phyloP scores from a whole-genome alignment of 2,888 invertebrate genomes.

The Pyralis farinalis region DNA sequence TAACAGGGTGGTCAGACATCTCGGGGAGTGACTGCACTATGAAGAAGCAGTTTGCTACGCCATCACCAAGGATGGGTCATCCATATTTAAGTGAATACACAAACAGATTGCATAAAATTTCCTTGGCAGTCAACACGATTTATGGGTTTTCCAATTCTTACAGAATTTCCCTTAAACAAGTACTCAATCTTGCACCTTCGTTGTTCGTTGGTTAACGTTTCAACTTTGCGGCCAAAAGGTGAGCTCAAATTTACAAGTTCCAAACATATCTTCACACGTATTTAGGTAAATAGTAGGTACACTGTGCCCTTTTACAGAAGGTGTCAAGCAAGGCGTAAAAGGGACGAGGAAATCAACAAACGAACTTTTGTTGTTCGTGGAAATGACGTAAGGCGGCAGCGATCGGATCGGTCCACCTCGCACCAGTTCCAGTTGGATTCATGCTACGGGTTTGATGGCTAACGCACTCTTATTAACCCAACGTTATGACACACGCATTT shows the following conservation, averaged over 20 bases:
- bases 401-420: conserved; percentile 29
- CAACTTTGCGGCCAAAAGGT: too few relatives aligned
- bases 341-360: conserved; percentile 33
- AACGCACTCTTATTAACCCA: conserved; percentile 52
- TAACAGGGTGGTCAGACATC: too few relatives aligned
- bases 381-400: neutral
- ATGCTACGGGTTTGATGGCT: conserved; percentile 28
- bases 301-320: conserved; percentile 43
- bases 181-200: too few relatives aligned
- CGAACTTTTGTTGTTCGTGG: conserved; percentile 10
- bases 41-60: too few relatives aligned
- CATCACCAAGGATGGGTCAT: too few relatives aligned
- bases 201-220: too few relatives aligned
- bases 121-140: too few relatives aligned
- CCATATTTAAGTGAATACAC: too few relatives aligned
- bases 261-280: neutral
- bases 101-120: too few relatives aligned
- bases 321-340: conserved; percentile 39
- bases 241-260: neutral
- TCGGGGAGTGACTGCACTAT: too few relatives aligned
- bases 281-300: conserved; percentile 37
- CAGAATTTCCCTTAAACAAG: too few relatives aligned
- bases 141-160: too few relatives aligned
- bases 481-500: conserved; percentile 22
- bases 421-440: conserved; percentile 25